Conservation (phyloP, 1,140 invertebrate species). For the Zaprionus gabonicus region DNA sequence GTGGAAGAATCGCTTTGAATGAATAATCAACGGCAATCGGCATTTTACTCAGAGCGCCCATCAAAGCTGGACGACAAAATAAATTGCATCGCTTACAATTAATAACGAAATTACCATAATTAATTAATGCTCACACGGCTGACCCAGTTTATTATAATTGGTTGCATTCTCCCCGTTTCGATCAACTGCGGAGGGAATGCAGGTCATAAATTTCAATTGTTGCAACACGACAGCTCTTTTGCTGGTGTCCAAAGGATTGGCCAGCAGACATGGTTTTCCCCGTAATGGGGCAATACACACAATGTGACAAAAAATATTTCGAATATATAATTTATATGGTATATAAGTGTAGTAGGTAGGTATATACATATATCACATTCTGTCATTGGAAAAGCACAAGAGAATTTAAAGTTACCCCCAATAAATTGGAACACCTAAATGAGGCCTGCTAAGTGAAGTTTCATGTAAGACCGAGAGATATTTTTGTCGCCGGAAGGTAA, state of each 20-base stretch:
- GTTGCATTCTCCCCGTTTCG: neutral
- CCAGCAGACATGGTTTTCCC: neutral
- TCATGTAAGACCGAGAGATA: conserved; percentile 6
- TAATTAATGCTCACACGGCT: conserved; percentile 21
- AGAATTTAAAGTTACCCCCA: conserved; percentile 16
- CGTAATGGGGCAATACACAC: neutral
- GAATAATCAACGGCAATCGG: conserved; percentile 34
- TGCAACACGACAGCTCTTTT: neutral
- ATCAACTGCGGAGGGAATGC: conserved; percentile 8
- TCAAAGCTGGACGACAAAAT: conserved; percentile 2
- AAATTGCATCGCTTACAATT: conserved; percentile 26
- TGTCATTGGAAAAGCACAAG: neutral
- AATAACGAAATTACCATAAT: conserved; percentile 42
- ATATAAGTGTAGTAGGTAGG: neutral
- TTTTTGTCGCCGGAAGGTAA: neutral
- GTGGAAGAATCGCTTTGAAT: conserved; percentile 24
- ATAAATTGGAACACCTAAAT: conserved; percentile 19
- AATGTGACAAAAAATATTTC: neutral
- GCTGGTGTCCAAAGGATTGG: neutral
- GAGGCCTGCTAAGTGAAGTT: conserved; percentile 18
- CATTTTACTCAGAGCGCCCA: conserved; percentile 19
- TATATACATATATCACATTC: neutral
- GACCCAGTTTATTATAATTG: conserved; percentile 39
- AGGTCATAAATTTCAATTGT: conserved; percentile 24
- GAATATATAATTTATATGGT: neutral